These are phyloP conservation scores for Pseudobourletiella spinata DNA, from an alignment of 1,140 invertebrate species.

Conservation along the genomic window DNA sequence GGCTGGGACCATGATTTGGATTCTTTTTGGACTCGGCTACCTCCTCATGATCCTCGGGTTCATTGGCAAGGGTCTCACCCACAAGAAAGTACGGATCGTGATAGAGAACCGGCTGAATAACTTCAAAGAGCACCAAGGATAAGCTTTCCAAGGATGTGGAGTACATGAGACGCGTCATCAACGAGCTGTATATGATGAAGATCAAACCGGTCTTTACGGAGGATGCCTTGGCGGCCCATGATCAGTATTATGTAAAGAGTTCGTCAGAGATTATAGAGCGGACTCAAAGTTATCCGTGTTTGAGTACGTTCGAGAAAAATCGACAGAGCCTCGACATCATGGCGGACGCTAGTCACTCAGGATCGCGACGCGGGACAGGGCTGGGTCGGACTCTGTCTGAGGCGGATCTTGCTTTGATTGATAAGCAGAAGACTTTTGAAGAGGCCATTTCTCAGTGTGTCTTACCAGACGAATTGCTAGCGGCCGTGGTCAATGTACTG, in stretches of 20 bases:
- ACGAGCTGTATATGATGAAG: conserved; percentile 66
- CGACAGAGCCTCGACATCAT: background rate
- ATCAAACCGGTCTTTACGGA: conserved; percentile 45
- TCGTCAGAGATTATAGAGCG: background rate
- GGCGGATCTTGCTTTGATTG: conserved; percentile 20
- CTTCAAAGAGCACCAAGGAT: conserved; percentile 50
- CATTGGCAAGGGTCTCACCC: conserved; percentile 62
- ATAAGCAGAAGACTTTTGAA: conserved; percentile 12
- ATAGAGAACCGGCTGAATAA: conserved; percentile 59
- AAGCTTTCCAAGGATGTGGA: conserved; percentile 66
- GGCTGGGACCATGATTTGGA: conserved; percentile 65
- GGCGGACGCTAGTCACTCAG: background rate
- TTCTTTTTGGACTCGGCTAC: conserved; percentile 81
- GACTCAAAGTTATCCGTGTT: conserved; percentile 14
- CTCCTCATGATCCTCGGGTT: conserved; percentile 84
- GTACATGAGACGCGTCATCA: conserved; percentile 60
- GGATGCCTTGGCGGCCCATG: background rate
- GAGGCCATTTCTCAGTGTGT: background rate
- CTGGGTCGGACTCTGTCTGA: conserved; percentile 23
- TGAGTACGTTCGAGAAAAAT: background rate
- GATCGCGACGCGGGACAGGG: background rate
- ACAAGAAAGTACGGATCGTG: conserved; percentile 57
- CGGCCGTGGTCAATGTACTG: conserved; percentile 17
- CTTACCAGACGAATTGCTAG: conserved; percentile 14
- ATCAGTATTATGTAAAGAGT: background rate